Conservation (phyloP, 2,888 invertebrate genomes). For the Andrena bucephala region DNA sequence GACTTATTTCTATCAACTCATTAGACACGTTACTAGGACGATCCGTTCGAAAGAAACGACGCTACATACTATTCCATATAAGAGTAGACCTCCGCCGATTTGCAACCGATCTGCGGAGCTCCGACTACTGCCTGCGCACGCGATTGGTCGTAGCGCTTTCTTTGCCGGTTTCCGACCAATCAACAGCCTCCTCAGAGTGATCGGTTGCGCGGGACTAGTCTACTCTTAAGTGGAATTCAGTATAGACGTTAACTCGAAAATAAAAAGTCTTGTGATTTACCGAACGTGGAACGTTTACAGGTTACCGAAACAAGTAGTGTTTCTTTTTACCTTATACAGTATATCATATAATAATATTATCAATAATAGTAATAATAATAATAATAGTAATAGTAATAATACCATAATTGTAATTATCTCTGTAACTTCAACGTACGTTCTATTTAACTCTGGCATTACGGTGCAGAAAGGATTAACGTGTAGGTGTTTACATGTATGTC, state of each 20-base stretch:
- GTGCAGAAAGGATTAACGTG: constrained; percentile 51
- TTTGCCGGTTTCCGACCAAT: too few relatives aligned
- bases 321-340: constrained; percentile 36
- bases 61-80: background rate
- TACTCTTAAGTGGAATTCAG: too few relatives aligned
- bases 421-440: constrained; percentile 49
- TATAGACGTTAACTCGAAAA: constrained; percentile 32
- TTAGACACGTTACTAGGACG: constrained; percentile 25
- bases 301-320: constrained; percentile 67
- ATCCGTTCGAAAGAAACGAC: constrained; percentile 24
- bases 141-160: too few relatives aligned
- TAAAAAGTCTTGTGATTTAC: constrained; percentile 65
- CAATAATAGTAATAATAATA: constrained; percentile 53
- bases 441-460: constrained; percentile 53
- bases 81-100: too few relatives aligned
- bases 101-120: too few relatives aligned
- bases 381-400: constrained; percentile 47
- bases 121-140: too few relatives aligned
- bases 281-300: constrained; percentile 69
- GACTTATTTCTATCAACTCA: constrained; percentile 42
- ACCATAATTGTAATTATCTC: constrained; percentile 32
- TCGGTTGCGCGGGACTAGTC: too few relatives aligned
- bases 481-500: constrained; percentile 34
- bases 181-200: too few relatives aligned
- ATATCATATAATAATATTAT: constrained; percentile 51